Evolutionary conservation across 2,888 invertebrate genomes (phyloP), one percentile per base, ranked within the genome.

Genomic region (Plebejus anna): DNA sequence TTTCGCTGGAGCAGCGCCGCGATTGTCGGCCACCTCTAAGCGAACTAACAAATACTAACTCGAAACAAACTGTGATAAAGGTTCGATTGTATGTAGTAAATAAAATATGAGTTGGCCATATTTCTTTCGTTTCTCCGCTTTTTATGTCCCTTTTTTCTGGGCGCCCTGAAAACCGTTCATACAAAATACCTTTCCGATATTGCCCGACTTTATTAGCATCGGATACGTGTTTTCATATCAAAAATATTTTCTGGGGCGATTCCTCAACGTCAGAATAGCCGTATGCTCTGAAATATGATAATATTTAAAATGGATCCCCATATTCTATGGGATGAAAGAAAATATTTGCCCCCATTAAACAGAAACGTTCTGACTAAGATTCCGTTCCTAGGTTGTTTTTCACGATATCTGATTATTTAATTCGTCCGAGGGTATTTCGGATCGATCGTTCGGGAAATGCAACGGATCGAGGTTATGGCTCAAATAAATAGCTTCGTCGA

Each of bases 31-130:
- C 55, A 79, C 82, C 84, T 86, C 87, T 88, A 89, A 90, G 89
- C 87, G 86, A 83, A 86, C 88, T 88, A 86, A 86, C 89, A 89
- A 85, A 88, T 86, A 89, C 86, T 88, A 88, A 91, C 89, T 87
- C 87, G 87, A 90, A 90, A 91, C 90, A 90, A 88, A 88, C 89
- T 85, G 89, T 90, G 92, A 92, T 94, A 92, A 90, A 93, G 91
- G 92, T 89, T 90, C 92, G 87, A 93, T 93, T 94, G 93, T 92
- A 89, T 91, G 90, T 90, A 92, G 93, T 93, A 94, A 94, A 94
- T 94, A 94, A 94, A 92, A 94, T 93, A 94, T 93, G 90, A 91
- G 90, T 91, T 89, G 89, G 87, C 88, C 90, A 91, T 93, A 91
- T 91, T 92, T 92, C 90, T 89, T 92, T 91, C 90, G 90, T 90